phyloP scores from a whole-genome alignment of 2,888 invertebrate genomes.

The Merodon equestris region DNA sequence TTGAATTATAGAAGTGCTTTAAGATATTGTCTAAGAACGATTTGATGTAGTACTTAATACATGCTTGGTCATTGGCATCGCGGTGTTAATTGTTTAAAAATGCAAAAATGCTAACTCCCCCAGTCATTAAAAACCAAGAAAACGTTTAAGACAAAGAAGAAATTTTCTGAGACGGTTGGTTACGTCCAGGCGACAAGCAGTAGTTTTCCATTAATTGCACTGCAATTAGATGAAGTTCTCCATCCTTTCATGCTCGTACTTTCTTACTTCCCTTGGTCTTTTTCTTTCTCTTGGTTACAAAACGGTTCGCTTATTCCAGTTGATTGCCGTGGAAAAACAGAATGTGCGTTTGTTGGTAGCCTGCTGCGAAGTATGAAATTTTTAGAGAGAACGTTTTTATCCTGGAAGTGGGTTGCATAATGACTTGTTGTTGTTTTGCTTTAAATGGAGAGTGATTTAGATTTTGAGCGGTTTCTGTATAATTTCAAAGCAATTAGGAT shows the following conservation, averaged over 20 bases:
- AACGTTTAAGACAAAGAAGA: slow-evolving; percentile 23
- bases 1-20: too few relatives aligned
- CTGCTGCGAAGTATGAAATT: not conserved
- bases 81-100: slow-evolving; percentile 12
- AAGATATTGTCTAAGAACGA: not conserved
- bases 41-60: too few relatives aligned
- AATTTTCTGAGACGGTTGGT: slow-evolving; percentile 44
- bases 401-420: slow-evolving; percentile 5
- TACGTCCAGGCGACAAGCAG: slow-evolving; percentile 38
- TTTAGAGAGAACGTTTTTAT: slow-evolving; percentile 15
- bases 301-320: slow-evolving; percentile 29
- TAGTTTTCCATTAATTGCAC: slow-evolving; percentile 56
- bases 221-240: slow-evolving; percentile 52
- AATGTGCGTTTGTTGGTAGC: not conserved
- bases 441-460: too few relatives aligned
- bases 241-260: too few relatives aligned
- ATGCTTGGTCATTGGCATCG: too few relatives aligned
- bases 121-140: slow-evolving; percentile 42
- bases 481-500: slow-evolving; percentile 31
- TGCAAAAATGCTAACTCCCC: slow-evolving; percentile 39
- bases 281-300: slow-evolving; percentile 47
- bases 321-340: slow-evolving; percentile 28
- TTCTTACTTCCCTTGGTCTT: too few relatives aligned
- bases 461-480: not conserved
- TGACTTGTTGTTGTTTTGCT: slow-evolving; percentile 10